A percentile compares a stretch with the other conserved stretches of the same genome.
Evolutionary conservation across 1,140 invertebrate species (phyloP).

Genomic region (Drosophila ercepeae): DNA sequence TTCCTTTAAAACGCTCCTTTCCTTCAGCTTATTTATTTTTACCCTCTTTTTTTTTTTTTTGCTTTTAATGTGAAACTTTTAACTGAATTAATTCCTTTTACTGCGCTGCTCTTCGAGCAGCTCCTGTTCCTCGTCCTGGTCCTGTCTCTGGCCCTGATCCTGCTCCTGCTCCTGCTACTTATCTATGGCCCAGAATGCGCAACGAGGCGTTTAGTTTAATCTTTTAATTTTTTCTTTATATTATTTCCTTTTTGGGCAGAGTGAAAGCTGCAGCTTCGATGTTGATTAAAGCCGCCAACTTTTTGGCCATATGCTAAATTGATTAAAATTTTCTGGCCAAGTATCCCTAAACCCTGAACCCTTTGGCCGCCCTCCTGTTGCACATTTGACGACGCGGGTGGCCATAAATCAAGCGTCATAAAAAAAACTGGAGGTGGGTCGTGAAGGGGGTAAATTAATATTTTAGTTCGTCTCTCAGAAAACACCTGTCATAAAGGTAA

Average conservation of each 20-base stretch:
- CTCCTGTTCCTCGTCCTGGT: slow-evolving; percentile 17
- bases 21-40: slow-evolving; percentile 21
- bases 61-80: slow-evolving; percentile 77
- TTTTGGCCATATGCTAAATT: slow-evolving; percentile 51
- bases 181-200: slow-evolving; percentile 60
- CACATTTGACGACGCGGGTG: slow-evolving; percentile 15
- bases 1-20: slow-evolving; percentile 47
- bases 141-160: slow-evolving; percentile 19
- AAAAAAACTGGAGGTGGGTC: slow-evolving; percentile 36
- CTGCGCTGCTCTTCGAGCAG: slow-evolving; percentile 35
- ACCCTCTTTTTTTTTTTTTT: slow-evolving; percentile 28
- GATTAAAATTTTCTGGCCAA: slow-evolving; percentile 28
- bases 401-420: slow-evolving; percentile 75
- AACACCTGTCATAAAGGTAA: slow-evolving; percentile 77
- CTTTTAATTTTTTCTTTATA: slow-evolving; percentile 52
- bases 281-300: slow-evolving; percentile 30
- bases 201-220: slow-evolving; percentile 62
- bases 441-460: slow-evolving; percentile 71
- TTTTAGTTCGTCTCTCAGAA: slow-evolving; percentile 60
- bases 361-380: slow-evolving; percentile 25
- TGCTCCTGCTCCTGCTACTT: slow-evolving; percentile 52
- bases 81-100: slow-evolving; percentile 81
- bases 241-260: not conserved
- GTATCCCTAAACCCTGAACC: not conserved
- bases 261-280: slow-evolving; percentile 19